Percentiles rank a stretch among this genome's conserved stretches.
phyloP scores from a whole-genome alignment of 2,797 vertebrate species.

The Phylloscopus collybita region DNA sequence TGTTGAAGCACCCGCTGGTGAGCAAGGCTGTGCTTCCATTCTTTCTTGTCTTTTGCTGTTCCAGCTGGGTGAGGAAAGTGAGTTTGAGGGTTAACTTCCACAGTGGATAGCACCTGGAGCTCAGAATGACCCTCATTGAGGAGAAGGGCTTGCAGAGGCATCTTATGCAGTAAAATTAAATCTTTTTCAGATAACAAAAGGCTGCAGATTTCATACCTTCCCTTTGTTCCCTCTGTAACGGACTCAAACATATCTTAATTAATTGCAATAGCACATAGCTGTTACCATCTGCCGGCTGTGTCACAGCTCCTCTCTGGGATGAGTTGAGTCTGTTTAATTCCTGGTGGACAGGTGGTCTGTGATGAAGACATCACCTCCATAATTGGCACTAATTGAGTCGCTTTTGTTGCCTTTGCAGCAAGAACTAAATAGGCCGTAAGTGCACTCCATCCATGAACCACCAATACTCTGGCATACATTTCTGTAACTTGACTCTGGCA shows the following conservation, averaged over 20 bases:
- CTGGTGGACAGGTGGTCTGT: constrained; percentile 50
- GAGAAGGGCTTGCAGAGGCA: background rate
- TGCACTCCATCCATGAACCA: background rate
- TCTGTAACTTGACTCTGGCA: background rate
- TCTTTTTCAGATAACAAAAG: background rate
- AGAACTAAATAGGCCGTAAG: constrained; percentile 6
- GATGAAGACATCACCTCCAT: constrained; percentile 1
- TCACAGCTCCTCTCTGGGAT: background rate
- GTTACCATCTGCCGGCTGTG: constrained; percentile 27
- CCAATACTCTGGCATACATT: background rate
- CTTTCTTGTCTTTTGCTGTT: background rate
- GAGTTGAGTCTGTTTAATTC: constrained; percentile 25
- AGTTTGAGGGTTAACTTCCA: background rate
- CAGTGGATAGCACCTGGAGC: background rate
- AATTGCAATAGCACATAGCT: constrained; percentile 10
- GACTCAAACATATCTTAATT: background rate
- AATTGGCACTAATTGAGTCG: constrained; percentile 55
- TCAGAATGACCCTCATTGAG: background rate
- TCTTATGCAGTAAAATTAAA: background rate
- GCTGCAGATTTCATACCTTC: background rate
- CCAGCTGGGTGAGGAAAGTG: background rate
- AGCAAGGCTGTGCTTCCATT: constrained; percentile 19
- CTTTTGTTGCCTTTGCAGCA: constrained; percentile 30
- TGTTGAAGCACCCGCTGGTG: constrained; percentile 94
- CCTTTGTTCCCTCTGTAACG: background rate